Base-by-base conservation (phyloP, 1,140 invertebrate genomes). In the Cydia fagiglandana region DNA sequence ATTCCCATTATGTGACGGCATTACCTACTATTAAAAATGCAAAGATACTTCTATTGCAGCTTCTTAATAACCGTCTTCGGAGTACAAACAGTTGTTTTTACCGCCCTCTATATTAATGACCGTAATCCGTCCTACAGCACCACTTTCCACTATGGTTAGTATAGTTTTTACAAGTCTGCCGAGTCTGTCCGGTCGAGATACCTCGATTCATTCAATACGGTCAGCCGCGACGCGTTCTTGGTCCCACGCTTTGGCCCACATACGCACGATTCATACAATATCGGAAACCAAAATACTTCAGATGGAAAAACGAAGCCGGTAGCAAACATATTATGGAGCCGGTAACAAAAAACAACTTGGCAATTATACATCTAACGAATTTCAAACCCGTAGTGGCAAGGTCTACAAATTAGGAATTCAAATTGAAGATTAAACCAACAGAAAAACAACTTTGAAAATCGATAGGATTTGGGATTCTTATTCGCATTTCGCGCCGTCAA, bases 141-240 rank as follows among this genome's bases (percentile, higher is more conserved):
- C 68, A 79, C 82, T 82, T 80, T 81, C 81, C 74, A 76, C 73
- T 77, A 76, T 73, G 75, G 75, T 75, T 78, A 79, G 78, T 83
- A 84, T 79, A 81, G 78, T 88, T 89, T 87, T 86, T 82, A 81
- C 86, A 80, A 86, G 82, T 82, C 83, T 84, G 86, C 83, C 84
- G 80, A 78, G 84, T 88, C 84, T 85, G 85, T 92, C 91, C 91
- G 89, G 91, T 90, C 86, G 80, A 85, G 86, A 91, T 86, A 90
- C 87, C 91, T 91, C 88, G 83, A 88, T 91, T 87, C 87, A 84
- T 89, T 91, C 88, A 82, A 88, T 91, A 88, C 87, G 85, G 87
- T 90, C 89, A 91, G 87, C 86, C 88, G 88, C 83, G 85, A 84
- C 81, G 84, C 82, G 78, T 80, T 83, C 30, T 68, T 61, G 81